Evolutionary conservation across 2,888 invertebrate species (phyloP).

Genomic region (Noctua pronuba): DNA sequence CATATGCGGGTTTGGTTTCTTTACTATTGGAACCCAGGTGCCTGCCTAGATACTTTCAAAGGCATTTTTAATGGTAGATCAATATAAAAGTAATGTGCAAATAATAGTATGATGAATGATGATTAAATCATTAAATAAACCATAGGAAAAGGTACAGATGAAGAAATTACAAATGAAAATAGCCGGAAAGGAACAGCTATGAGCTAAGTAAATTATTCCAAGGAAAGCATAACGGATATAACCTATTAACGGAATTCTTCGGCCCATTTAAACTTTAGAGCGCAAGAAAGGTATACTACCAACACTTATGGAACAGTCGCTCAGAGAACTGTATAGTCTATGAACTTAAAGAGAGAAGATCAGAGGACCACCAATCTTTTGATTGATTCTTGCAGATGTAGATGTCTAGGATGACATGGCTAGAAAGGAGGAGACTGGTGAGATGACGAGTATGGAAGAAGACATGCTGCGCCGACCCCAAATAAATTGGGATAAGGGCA

Average conservation of each 20-base stretch:
- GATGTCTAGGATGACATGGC: background rate
- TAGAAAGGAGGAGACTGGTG: background rate
- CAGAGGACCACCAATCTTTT: background rate
- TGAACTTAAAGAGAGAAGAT: background rate
- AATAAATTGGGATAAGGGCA: background rate
- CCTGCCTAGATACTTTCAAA: background rate
- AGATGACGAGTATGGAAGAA: background rate
- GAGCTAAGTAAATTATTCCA: slow-evolving; percentile 21
- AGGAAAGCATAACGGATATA: slow-evolving; percentile 40
- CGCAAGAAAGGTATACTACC: background rate
- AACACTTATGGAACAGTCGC: background rate
- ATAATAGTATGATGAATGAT: background rate
- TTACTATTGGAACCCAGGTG: slow-evolving; percentile 10
- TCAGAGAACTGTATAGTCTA: background rate
- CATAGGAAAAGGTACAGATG: background rate
- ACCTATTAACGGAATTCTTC: slow-evolving; percentile 44
- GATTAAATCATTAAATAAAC: background rate
- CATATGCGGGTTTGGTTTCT: slow-evolving; percentile 9
- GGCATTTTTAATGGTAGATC: background rate
- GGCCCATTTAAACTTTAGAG: slow-evolving; percentile 8
- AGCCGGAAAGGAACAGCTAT: background rate
- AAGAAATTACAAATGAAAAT: slow-evolving; percentile 24
- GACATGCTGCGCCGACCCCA: background rate
- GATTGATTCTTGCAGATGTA: background rate
- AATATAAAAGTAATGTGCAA: background rate